phyloP scores from a whole-genome alignment of 2,888 invertebrate genomes.

The Macrosoma leucophasiata region DNA sequence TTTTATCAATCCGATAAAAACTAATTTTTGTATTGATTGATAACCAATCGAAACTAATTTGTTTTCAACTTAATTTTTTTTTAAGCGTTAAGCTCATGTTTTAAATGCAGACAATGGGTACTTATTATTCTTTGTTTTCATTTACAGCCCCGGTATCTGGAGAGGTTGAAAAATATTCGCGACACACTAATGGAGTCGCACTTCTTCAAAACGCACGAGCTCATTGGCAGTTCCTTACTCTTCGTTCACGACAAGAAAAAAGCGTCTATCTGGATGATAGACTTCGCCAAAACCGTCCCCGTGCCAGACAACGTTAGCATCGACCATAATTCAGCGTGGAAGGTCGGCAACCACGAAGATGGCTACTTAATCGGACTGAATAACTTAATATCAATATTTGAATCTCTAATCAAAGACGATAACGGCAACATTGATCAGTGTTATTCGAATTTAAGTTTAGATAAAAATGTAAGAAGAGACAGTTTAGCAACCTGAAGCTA shows the following conservation, averaged over 20 bases:
- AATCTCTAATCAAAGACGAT: constrained; percentile 73
- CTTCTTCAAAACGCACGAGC: constrained; percentile 95
- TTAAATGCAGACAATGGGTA: no score
- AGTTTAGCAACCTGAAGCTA: constrained; percentile 60
- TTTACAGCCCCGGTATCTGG: constrained; percentile 87
- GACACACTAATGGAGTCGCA: constrained; percentile 88
- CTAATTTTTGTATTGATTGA: no score
- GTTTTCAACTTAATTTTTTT: no score
- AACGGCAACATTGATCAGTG: constrained; percentile 59
- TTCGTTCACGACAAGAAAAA: constrained; percentile 94
- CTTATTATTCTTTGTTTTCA: constrained; percentile 26
- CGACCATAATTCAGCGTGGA: constrained; percentile 90
- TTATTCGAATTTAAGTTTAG: constrained; percentile 47
- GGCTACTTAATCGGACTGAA: constrained; percentile 95
- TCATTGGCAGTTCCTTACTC: constrained; percentile 94
- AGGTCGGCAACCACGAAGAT: constrained; percentile 97
- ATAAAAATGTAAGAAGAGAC: constrained; percentile 56
- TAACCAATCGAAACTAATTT: no score
- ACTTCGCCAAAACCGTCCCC: constrained; percentile 95
- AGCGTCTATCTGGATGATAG: constrained; percentile 97
- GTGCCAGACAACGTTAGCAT: constrained; percentile 84
- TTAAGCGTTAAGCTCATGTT: no score
- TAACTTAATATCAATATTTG: constrained; percentile 91
- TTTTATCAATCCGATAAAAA: no score
- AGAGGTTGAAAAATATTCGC: constrained; percentile 89